Evolutionary conservation across 2,113 vertebrate genomes (phyloP).

Genomic region (Bufo gargarizans): DNA sequence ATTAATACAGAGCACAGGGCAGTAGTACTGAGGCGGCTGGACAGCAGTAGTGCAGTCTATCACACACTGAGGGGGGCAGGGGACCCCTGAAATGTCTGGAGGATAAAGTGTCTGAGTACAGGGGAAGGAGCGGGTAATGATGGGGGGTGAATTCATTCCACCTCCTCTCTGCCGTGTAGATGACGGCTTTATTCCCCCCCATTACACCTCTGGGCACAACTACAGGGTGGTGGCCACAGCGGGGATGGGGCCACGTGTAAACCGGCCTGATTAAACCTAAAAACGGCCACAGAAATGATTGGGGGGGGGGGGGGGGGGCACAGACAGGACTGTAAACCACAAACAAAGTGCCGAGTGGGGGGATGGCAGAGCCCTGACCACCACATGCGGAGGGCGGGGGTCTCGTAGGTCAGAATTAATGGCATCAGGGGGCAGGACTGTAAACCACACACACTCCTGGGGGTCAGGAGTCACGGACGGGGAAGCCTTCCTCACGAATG

Average conservation of each 20-base stretch:
- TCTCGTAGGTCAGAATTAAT: no score
- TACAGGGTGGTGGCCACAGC: no score
- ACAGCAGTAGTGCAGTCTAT: neutral
- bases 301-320: no score
- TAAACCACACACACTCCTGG: neutral
- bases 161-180: neutral
- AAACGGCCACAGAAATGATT: no score
- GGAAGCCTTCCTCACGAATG: slow-evolving; percentile 76
- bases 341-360: no score
- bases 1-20: neutral
- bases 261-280: no score
- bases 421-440: no score
- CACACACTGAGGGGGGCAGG: neutral
- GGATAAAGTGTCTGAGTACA: neutral
- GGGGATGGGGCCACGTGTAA: no score
- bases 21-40: neutral
- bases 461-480: slow-evolving; percentile 58
- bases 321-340: no score
- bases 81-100: neutral
- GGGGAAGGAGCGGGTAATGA: no score
- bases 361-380: no score
- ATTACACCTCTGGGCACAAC: no score
- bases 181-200: neutral
- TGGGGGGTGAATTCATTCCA: neutral
- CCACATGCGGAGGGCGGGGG: neutral